Evolutionary conservation across 1,140 invertebrate genomes (phyloP).

Genomic region (Brachionus koreanus): DNA sequence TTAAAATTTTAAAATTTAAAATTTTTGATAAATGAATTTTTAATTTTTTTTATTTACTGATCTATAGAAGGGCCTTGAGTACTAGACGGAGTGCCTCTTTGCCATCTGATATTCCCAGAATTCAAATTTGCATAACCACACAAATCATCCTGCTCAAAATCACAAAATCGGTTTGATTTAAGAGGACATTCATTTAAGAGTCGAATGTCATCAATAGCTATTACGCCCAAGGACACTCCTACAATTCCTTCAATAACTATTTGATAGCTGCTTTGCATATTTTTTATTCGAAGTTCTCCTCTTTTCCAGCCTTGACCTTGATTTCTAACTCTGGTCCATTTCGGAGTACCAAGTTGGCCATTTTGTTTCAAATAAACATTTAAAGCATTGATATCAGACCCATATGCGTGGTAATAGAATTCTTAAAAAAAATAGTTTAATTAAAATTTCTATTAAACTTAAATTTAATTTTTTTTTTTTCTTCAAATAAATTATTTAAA

Average conservation of each 20-base stretch:
- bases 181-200: conserved; percentile 8
- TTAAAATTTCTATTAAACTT: background rate
- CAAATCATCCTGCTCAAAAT: conserved; percentile 19
- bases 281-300: conserved; percentile 47
- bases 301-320: conserved; percentile 52
- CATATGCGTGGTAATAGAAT: conserved; percentile 49
- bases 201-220: conserved; percentile 37
- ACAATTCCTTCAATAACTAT: conserved; percentile 46
- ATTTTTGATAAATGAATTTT: background rate
- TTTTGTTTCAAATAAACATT: conserved; percentile 46
- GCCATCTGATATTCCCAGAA: background rate
- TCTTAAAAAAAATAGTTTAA: background rate
- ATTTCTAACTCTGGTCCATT: conserved; percentile 49
- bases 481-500: no score
- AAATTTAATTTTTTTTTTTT: background rate
- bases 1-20: background rate
- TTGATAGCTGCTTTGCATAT: conserved; percentile 40
- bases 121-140: conserved; percentile 4
- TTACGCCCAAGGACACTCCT: conserved; percentile 41
- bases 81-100: background rate
- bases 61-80: background rate
- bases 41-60: background rate
- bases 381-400: conserved; percentile 45
- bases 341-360: conserved; percentile 1
- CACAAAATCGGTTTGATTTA: conserved; percentile 6